These are phyloP conservation scores for Caenorhabditis remanei DNA, from an alignment of 1,140 invertebrate species.

Conservation along the genomic window DNA sequence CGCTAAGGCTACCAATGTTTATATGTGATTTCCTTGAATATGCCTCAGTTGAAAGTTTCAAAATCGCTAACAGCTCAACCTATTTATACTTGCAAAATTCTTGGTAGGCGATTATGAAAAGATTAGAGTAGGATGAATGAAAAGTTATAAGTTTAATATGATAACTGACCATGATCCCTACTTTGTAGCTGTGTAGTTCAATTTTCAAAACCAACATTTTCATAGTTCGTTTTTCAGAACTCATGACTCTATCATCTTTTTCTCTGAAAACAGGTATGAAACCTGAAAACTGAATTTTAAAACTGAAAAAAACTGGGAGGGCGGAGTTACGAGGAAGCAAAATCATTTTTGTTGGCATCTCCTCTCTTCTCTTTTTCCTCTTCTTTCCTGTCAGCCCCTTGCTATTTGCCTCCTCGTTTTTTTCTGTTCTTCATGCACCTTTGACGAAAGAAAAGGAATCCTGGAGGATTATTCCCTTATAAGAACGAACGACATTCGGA, in stretches of 20 bases:
- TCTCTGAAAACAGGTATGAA: not conserved
- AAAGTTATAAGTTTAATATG: not conserved
- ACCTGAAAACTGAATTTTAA: not conserved
- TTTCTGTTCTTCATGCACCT: conserved; percentile 31
- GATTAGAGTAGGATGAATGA: not conserved
- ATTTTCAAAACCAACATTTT: too few relatives aligned
- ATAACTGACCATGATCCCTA: too few relatives aligned
- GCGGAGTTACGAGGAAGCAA: conserved; percentile 30
- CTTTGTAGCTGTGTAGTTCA: too few relatives aligned
- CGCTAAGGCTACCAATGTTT: not conserved
- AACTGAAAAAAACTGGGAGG: conserved; percentile 4
- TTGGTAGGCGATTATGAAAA: not conserved
- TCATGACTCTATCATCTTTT: too few relatives aligned
- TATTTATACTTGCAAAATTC: not conserved
- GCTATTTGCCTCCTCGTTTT: not conserved
- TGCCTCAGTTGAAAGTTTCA: too few relatives aligned
- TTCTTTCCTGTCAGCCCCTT: conserved; percentile 19
- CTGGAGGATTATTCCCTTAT: conserved; percentile 24
- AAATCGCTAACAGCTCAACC: not conserved
- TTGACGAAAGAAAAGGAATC: conserved; percentile 35
- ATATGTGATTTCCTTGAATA: too few relatives aligned
- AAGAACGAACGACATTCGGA: conserved; percentile 48
- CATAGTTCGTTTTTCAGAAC: too few relatives aligned
- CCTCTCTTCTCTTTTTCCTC: not conserved
- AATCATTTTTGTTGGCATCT: conserved; percentile 1